Percentiles rank a stretch among this genome's conserved stretches.
These are phyloP conservation scores for Aix galericulata DNA, from an alignment of 2,113 vertebrate species.

Conservation along the genomic window DNA sequence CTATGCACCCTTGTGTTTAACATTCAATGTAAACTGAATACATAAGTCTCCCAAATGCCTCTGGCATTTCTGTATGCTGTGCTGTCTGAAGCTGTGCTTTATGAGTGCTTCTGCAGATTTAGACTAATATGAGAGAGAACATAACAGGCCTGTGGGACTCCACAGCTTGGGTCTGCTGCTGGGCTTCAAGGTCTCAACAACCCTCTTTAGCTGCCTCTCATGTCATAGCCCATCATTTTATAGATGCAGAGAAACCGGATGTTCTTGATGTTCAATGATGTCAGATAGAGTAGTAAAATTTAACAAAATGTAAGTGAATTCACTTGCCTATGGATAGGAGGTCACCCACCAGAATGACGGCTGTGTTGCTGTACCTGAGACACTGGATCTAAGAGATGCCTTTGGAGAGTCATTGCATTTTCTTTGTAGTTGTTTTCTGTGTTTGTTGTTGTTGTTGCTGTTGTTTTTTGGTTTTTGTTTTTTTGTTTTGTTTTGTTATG, in stretches of 20 bases:
- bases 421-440: background rate
- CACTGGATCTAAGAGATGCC: background rate
- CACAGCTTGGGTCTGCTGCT: background rate
- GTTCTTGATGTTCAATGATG: background rate
- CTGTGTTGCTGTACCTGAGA: background rate
- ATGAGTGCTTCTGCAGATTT: background rate
- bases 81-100: background rate
- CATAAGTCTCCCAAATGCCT: background rate
- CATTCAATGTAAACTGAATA: background rate
- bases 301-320: fast-evolving
- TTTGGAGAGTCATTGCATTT: background rate
- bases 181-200: background rate
- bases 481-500: background rate
- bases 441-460: background rate
- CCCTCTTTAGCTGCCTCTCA: background rate
- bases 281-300: background rate
- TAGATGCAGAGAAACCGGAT: background rate
- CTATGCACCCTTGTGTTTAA: conserved; percentile 13
- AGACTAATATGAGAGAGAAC: background rate
- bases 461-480: too few species aligned
- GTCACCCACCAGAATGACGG: background rate
- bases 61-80: background rate
- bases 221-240: background rate
- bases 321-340: background rate
- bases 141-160: background rate